Base-by-base conservation (phyloP, 2,113 vertebrate species). In the Promerops cafer region DNA sequence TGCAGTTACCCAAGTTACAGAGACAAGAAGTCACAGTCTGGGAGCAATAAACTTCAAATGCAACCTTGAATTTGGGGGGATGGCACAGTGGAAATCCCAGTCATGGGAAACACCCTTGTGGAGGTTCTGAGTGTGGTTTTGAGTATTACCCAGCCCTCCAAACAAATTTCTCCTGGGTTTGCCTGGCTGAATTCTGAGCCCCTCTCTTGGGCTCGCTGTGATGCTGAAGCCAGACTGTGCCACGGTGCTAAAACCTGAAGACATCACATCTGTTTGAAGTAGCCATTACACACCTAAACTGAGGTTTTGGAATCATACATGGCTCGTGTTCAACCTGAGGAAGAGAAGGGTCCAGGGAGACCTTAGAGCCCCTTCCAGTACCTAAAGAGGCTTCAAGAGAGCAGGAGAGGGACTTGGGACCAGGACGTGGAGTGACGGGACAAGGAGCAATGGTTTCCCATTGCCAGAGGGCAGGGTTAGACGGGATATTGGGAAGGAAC, bases 81-180 rank as follows among this genome's bases (percentile, higher is more conserved):
- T 47, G 53, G 35, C 54, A 37, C 42, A 64, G 6, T 30, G 16
- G 16, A 72, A 81, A 82, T 57, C 16, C 13, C 28, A 26, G 0
- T 31, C 7, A 5, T 2, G 13, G 35, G 18, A 81, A 74, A 60
- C 16, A n/a, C 0, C 0, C 18, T n/a, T 33, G 59, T 24, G 59
- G 40, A 52, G 20, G 28, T 37, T 77, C 11, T 16, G 28, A 59
- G 52, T 7, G 3, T 10, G 4, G 12, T 53, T 64, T 49, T 15
- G 39, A 47, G 35, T 15, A 45, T 56, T 26, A 47, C 18, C 20
- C 39, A 71, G 19, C 26, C 20, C 18, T 52, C 27, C 37, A 65
- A 31, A 56, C 50, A 44, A 89, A 68, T 45, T 52, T 47, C 18
- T 42, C 9, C 9, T 28, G 49, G 52, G 20, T 77, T 54, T 81